These are phyloP conservation scores for Smittia sp. DNA, from an alignment of 2,888 invertebrate species.

Conservation along the genomic window DNA sequence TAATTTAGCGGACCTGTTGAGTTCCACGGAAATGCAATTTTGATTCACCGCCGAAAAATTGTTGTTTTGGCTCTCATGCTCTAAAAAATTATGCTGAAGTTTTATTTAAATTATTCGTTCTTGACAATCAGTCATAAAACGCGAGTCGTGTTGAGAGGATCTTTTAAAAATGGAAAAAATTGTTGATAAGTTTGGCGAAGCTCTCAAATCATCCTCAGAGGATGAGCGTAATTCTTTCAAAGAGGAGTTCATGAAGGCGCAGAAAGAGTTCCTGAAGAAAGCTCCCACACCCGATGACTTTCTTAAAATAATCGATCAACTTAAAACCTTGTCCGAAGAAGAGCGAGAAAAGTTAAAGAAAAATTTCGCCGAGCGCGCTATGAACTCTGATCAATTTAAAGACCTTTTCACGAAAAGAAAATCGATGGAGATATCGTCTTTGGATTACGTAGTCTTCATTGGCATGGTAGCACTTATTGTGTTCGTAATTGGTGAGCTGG, in stretches of 20 bases:
- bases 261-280: conserved; percentile 44
- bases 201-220: background rate
- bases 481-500: background rate
- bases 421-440: conserved; percentile 44
- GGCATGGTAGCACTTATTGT: background rate
- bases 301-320: conserved; percentile 42
- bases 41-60: too few species aligned
- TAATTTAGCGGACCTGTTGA: too few species aligned
- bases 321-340: conserved; percentile 47
- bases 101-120: too few species aligned
- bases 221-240: background rate
- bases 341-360: conserved; percentile 51
- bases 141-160: background rate
- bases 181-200: background rate
- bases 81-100: too few species aligned
- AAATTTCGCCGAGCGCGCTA: conserved; percentile 48
- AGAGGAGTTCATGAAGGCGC: background rate
- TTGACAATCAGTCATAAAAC: too few species aligned
- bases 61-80: too few species aligned
- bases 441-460: background rate
- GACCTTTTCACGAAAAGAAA: conserved; percentile 44
- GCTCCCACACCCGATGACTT: background rate
- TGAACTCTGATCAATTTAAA: conserved; percentile 47
- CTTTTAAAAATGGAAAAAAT: conserved; percentile 17
- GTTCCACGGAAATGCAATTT: too few species aligned